Evolutionary conservation across 2,797 vertebrate genomes (phyloP), one percentile per base, ranked within the genome.

Genomic region (Eidolon dupreanum): DNA sequence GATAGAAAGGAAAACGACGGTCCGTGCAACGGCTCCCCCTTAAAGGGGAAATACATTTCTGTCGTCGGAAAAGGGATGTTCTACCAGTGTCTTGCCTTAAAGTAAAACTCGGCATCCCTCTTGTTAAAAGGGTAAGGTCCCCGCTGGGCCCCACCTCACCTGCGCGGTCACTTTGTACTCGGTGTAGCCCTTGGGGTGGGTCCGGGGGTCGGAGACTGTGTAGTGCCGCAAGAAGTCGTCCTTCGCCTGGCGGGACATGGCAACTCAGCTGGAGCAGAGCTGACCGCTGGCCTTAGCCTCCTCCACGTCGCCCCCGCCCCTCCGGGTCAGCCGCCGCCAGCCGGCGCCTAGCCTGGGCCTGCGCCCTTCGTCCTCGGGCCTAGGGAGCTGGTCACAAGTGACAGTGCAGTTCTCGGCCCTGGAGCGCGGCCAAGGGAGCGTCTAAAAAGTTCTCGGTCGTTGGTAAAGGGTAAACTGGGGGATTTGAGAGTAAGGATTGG

Each of bases 161-260:
- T 99, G 98, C 6, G 99, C 99, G 19, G 98, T 98, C 59, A 99
- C 99, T 99, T 99, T 99, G 98, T 99, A 99, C 95, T 99, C 99
- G 9, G 99, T 99, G 98, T 99, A 98, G 90, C 99, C 99, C 96
- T 99, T 99, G 93, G 99, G 99, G 97, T 99, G 99, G n/a, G 98
- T 98, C 15, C 99, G 98, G n/a, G 99, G 98, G 7, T 99, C 99
- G 24, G 98, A 98, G 31, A 99, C 99, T 8, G 98, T 96, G 77
- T 99, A 99, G 92, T 99, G 99, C 2, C 99, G 99, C 79, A 99
- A 96, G 94, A 99, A 99, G 95, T 99, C 99, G 53, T 99, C 99
- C 96, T 99, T 99, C 4, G 88, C 61, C 96, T 98, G 99, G 16
- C 99, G 98, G 92, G 99, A 99, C 99, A 99, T 99, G 70, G 85